Evolutionary conservation across 2,797 vertebrate genomes (phyloP).

Genomic region (Nyctibius grandis): DNA sequence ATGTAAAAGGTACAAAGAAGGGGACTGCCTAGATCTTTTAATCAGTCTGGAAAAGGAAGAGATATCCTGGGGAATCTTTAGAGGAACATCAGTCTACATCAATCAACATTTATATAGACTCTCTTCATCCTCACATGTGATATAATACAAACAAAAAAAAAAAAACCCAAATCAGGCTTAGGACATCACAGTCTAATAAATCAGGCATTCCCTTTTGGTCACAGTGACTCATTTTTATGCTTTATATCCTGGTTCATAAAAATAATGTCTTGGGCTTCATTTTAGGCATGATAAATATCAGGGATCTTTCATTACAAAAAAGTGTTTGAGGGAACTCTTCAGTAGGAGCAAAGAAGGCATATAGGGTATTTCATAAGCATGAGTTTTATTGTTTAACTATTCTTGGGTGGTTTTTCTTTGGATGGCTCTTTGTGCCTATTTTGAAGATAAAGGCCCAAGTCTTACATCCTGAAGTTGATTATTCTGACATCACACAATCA

Average conservation of each 20-base stretch:
- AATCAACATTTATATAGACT: background rate
- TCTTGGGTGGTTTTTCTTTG: background rate
- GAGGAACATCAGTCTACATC: background rate
- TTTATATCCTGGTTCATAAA: background rate
- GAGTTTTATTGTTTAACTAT: background rate
- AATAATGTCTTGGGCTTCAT: background rate
- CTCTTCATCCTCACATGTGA: background rate
- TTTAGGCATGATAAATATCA: background rate
- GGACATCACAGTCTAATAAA: background rate
- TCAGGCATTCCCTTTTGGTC: background rate
- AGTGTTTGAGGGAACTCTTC: background rate
- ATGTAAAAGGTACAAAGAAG: background rate
- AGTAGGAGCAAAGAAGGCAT: background rate
- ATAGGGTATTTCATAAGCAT: background rate
- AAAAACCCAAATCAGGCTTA: background rate
- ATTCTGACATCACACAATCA: too few relatives aligned
- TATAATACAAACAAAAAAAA: background rate
- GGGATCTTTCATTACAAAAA: background rate
- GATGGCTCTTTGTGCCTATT: background rate
- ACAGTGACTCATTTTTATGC: background rate
- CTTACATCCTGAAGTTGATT: background rate
- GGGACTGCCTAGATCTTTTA: background rate
- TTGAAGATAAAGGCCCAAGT: background rate
- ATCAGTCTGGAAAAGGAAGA: background rate
- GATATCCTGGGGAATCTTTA: background rate